Evolutionary conservation across 2,797 vertebrate genomes (phyloP).

Genomic region (Hirundo rustica): DNA sequence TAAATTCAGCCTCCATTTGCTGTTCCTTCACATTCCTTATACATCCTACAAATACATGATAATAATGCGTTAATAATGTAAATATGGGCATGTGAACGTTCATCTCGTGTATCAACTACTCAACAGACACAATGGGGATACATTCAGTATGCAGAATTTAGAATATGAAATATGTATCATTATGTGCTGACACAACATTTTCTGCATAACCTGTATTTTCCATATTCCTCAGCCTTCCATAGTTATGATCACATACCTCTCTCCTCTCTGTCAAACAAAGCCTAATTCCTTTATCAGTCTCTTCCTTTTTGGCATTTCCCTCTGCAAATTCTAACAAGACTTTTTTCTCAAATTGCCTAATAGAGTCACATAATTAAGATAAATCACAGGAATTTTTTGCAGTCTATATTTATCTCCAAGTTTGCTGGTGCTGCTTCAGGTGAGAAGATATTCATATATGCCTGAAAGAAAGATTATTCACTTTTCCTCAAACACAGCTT

Average conservation of each 20-base stretch:
- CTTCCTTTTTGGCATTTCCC: neutral
- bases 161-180: neutral
- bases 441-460: neutral
- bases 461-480: neutral
- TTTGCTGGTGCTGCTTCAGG: neutral
- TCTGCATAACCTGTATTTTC: neutral
- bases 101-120: neutral
- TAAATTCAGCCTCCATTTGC: conserved; percentile 1
- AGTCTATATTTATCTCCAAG: neutral
- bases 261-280: neutral
- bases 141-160: neutral
- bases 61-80: neutral
- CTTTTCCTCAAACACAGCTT: neutral
- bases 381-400: neutral
- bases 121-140: neutral
- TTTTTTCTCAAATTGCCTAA: neutral
- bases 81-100: neutral
- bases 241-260: neutral
- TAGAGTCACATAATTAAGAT: neutral
- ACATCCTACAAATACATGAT: neutral
- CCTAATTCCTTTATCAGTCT: neutral
- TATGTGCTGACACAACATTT: neutral
- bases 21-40: neutral
- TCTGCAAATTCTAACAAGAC: neutral
- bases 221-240: neutral